These are phyloP conservation scores for Anneissia japonica DNA, from an alignment of 35 echinoderm and acorn worm genomes.

Conservation along the genomic window DNA sequence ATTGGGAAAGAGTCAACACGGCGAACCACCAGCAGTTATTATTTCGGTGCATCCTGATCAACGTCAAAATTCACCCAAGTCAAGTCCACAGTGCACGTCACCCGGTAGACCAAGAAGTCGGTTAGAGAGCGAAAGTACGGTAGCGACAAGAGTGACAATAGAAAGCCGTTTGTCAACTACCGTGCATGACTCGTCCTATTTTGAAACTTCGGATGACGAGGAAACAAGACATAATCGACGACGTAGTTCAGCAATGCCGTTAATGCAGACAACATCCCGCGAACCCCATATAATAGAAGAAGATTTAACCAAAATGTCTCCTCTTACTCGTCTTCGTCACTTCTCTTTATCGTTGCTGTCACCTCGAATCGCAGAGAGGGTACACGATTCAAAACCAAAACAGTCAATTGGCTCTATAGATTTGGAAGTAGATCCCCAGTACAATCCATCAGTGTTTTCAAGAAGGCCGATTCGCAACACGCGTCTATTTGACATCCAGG, in stretches of 20 bases:
- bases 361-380: background rate
- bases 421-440: background rate
- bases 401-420: background rate
- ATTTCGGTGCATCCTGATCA: background rate
- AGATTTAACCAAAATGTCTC: background rate
- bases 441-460: background rate
- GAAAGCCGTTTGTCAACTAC: background rate
- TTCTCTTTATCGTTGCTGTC: background rate
- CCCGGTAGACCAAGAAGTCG: background rate
- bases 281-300: background rate
- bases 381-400: background rate
- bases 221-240: background rate
- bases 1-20: background rate
- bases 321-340: background rate
- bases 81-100: background rate
- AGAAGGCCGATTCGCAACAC: background rate
- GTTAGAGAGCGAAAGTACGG: background rate
- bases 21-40: background rate
- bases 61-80: background rate
- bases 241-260: background rate
- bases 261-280: background rate
- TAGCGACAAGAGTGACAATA: background rate
- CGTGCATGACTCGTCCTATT: background rate
- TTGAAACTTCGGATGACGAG: background rate
- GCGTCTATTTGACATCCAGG: background rate